Conservation (phyloP, 2,797 vertebrate species). For the Kryptolebias ocellatus region DNA sequence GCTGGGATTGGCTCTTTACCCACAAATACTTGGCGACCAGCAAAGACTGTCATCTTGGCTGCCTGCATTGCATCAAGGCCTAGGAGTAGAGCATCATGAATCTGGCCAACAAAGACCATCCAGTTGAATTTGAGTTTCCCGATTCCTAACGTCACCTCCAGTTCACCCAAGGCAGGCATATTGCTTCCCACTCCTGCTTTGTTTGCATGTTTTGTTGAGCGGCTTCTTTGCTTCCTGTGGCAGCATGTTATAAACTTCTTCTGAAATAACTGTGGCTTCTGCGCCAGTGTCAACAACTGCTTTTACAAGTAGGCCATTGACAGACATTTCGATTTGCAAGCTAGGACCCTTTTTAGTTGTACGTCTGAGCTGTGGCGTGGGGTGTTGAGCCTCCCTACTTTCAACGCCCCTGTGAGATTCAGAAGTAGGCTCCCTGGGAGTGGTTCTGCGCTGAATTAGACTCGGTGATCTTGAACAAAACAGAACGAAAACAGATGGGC, state of each 20-base stretch:
- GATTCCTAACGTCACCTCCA: background rate
- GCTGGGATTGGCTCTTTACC: constrained; percentile 7
- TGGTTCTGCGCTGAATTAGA: background rate
- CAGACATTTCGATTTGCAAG: constrained; percentile 6
- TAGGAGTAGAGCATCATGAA: background rate
- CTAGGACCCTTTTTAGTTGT: constrained; percentile 6
- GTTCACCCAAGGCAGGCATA: background rate
- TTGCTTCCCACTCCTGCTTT: constrained; percentile 5
- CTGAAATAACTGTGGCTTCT: constrained; percentile 5
- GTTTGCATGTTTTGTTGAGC: background rate
- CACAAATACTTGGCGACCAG: constrained; percentile 2
- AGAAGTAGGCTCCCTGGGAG: background rate
- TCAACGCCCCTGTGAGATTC: background rate
- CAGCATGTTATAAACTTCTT: constrained; percentile 1
- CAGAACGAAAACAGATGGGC: background rate
- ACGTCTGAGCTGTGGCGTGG: background rate
- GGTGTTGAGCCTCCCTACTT: background rate
- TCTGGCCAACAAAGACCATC: background rate
- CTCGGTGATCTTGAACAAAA: background rate
- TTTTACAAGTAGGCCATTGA: background rate
- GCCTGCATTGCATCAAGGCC: constrained; percentile 14
- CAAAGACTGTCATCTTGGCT: background rate
- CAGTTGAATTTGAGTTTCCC: background rate
- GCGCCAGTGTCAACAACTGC: constrained; percentile 3
- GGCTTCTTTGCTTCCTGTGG: background rate